Percentiles rank a stretch among this genome's conserved stretches.
Evolutionary conservation across 2,797 vertebrate species (phyloP).

Genomic region (Onychomys torridus): DNA sequence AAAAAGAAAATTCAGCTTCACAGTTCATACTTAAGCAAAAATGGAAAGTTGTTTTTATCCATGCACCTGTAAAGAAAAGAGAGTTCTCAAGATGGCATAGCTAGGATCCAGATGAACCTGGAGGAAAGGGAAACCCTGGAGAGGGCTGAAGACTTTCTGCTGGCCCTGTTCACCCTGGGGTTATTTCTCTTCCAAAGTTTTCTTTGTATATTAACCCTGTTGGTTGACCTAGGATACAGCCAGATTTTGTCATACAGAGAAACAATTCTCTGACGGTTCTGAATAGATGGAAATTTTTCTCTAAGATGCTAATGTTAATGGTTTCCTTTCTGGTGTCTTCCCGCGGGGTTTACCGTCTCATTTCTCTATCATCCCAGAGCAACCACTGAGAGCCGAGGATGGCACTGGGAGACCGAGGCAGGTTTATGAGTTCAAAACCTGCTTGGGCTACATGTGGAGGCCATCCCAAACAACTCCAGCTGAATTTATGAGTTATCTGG

Average conservation of each 20-base stretch:
- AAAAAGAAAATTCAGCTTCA: conserved; percentile 27
- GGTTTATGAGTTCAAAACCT: background rate
- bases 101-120: background rate
- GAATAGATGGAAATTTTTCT: conserved; percentile 46
- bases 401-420: background rate
- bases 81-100: background rate
- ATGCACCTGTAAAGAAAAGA: conserved; percentile 4
- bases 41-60: conserved; percentile 57
- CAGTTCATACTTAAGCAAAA: background rate
- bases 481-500: background rate
- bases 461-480: background rate
- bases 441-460: too few relatives aligned
- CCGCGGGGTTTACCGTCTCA: conserved; percentile 4
- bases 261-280: background rate
- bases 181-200: conserved; percentile 36
- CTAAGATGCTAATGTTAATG: background rate
- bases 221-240: conserved; percentile 7
- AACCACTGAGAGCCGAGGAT: background rate
- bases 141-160: background rate
- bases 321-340: conserved; percentile 38
- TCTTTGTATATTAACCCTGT: conserved; percentile 1
- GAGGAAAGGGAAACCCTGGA: background rate
- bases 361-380: background rate
- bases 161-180: background rate
- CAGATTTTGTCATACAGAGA: conserved; percentile 6